These are phyloP conservation scores for Platycercus adscitus DNA, from an alignment of 2,113 vertebrate genomes.

Conservation along the genomic window DNA sequence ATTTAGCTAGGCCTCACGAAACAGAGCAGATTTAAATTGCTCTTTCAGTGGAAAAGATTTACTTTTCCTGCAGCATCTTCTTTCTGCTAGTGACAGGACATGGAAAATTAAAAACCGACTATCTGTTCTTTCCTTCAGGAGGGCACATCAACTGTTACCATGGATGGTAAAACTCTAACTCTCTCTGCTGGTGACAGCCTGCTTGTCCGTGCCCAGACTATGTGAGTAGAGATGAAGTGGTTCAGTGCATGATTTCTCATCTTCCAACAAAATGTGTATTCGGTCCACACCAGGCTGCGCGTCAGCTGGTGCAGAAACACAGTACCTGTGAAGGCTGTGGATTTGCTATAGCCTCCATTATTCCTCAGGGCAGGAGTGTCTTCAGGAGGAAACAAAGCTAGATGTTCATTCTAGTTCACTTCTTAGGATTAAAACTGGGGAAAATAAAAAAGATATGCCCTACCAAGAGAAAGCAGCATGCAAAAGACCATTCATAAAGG, in stretches of 20 bases:
- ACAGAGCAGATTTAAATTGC: not conserved
- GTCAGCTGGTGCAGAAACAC: not conserved
- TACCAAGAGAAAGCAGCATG: not conserved
- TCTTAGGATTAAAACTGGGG: not conserved
- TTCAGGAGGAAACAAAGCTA: not conserved
- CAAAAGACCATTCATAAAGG: not conserved
- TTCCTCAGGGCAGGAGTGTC: not conserved
- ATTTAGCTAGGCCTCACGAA: not conserved
- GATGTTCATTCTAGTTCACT: not conserved
- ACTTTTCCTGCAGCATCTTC: not conserved
- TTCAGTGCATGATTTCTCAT: not conserved
- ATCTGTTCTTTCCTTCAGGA: slow-evolving; percentile 77
- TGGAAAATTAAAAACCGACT: not conserved
- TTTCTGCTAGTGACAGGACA: not conserved
- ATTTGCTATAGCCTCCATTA: not conserved
- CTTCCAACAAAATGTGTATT: not conserved
- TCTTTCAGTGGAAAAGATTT: not conserved
- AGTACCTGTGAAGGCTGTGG: not conserved
- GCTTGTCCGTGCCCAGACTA: slow-evolving; percentile 78
- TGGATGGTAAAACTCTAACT: slow-evolving; percentile 66
- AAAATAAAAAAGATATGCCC: not conserved
- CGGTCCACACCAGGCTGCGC: not conserved
- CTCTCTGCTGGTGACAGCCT: slow-evolving; percentile 85
- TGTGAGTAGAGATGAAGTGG: slow-evolving; percentile 76
- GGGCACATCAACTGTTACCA: slow-evolving; percentile 78